A percentile compares a stretch with the other conserved stretches of the same genome.
These are phyloP conservation scores for Enteromius anoplus DNA, from an alignment of 2,797 vertebrate genomes.

Conservation along the genomic window DNA sequence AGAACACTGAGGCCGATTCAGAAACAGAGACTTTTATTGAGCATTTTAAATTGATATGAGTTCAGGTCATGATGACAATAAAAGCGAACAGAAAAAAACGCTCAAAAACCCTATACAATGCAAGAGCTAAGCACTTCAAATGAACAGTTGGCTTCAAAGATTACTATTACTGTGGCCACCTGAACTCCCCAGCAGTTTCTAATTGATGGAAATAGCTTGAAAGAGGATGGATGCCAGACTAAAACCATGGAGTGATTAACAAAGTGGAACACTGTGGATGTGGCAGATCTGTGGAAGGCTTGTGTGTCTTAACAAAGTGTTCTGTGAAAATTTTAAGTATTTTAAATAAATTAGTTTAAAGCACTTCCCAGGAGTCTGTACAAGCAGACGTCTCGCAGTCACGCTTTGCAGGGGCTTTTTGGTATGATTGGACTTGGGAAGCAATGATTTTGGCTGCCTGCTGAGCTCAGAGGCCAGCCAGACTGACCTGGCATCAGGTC, in stretches of 20 bases:
- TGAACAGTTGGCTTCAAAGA: conserved; percentile 24
- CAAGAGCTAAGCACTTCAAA: conserved; percentile 9
- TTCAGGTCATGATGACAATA: not conserved
- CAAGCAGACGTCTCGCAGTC: conserved; percentile 14
- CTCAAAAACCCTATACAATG: conserved; percentile 4
- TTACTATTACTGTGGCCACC: conserved; percentile 23
- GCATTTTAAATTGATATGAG: not conserved
- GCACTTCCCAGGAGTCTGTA: not conserved
- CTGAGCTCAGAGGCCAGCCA: conserved; percentile 37
- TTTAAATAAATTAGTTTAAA: conserved; percentile 41
- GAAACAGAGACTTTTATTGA: not conserved
- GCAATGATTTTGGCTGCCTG: conserved; percentile 33
- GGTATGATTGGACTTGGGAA: conserved; percentile 35
- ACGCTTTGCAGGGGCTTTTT: conserved; percentile 15
- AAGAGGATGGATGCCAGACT: conserved; percentile 26
- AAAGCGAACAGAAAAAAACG: not conserved
- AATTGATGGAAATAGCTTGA: conserved; percentile 41
- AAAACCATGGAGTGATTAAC: conserved; percentile 23
- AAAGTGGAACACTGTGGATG: conserved; percentile 23
- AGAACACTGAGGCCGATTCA: not conserved
- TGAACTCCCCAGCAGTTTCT: conserved; percentile 35
- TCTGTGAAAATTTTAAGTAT: conserved; percentile 17
- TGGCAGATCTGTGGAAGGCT: not conserved
- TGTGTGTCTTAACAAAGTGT: conserved; percentile 22
- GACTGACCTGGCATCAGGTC: conserved; percentile 46